These are phyloP conservation scores for Physeter macrocephalus DNA, from an alignment of 2,113 vertebrate species.

Conservation along the genomic window DNA sequence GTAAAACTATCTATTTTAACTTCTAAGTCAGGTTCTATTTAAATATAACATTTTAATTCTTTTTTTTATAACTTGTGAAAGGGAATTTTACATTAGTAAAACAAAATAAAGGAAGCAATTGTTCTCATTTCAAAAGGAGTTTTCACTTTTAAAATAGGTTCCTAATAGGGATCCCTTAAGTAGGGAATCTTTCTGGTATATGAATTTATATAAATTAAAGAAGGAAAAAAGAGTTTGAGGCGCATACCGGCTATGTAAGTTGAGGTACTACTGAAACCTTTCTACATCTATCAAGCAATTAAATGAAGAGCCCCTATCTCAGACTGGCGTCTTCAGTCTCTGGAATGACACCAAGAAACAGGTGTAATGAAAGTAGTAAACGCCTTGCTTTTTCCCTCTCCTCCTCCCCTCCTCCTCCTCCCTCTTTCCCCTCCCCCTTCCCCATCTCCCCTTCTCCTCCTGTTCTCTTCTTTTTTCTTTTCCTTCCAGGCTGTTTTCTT, in stretches of 20 bases:
- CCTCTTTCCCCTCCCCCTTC: fast-evolving
- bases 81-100: background rate
- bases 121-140: background rate
- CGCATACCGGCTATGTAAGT: background rate
- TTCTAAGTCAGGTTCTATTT: background rate
- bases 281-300: background rate
- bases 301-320: background rate
- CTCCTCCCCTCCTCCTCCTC: too few relatives aligned
- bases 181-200: background rate
- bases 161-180: background rate
- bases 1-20: background rate
- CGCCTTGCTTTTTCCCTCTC: background rate
- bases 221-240: background rate
- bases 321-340: background rate
- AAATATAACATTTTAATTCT: background rate
- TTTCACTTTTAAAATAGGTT: slow-evolving; percentile 7
- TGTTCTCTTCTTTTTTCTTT: background rate
- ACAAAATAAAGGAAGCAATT: background rate
- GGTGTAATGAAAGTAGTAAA: background rate
- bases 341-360: background rate
- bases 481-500: background rate
- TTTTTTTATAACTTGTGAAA: background rate
- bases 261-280: background rate
- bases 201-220: background rate
- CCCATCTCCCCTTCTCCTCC: background rate